Evolutionary conservation across 1,140 invertebrate species (phyloP).

Genomic region (Cotesia glomerata): DNA sequence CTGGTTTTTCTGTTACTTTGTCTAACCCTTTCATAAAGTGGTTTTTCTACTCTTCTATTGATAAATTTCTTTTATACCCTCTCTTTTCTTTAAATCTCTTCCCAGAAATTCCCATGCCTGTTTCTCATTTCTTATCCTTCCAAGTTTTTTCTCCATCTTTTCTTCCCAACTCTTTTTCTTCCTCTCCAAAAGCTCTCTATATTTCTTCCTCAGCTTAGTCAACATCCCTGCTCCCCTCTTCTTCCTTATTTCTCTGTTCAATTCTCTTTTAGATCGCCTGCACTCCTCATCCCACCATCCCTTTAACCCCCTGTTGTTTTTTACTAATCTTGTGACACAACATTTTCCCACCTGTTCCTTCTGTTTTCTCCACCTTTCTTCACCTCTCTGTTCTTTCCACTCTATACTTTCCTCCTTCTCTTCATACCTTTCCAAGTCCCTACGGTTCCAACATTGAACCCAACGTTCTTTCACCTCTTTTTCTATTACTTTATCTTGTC

Average conservation of each 20-base stretch:
- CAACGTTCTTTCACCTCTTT: no score
- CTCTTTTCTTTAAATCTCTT: no score
- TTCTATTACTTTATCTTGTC: not conserved
- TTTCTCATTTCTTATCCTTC: no score
- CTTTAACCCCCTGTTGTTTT: not conserved
- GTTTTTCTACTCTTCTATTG: not conserved
- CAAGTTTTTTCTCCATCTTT: no score
- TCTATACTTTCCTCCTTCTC: not conserved
- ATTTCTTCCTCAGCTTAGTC: not conserved
- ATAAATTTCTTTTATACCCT: no score
- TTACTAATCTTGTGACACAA: not conserved
- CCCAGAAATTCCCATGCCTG: no score
- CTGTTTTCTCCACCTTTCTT: not conserved
- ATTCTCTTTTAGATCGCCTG: not conserved
- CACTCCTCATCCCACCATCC: slow-evolving; percentile 1
- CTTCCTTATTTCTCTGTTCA: not conserved
- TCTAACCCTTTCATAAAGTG: not conserved
- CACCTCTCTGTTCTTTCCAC: not conserved
- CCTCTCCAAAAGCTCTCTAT: not conserved
- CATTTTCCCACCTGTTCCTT: not conserved
- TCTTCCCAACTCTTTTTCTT: no score
- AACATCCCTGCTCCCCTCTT: not conserved
- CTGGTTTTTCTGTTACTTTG: not conserved
- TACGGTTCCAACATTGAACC: not conserved
- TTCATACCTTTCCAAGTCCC: not conserved